Evolutionary conservation across 2,888 invertebrate genomes (phyloP), one percentile per base, ranked within the genome.

Genomic region (Habroteleia sp.): DNA sequence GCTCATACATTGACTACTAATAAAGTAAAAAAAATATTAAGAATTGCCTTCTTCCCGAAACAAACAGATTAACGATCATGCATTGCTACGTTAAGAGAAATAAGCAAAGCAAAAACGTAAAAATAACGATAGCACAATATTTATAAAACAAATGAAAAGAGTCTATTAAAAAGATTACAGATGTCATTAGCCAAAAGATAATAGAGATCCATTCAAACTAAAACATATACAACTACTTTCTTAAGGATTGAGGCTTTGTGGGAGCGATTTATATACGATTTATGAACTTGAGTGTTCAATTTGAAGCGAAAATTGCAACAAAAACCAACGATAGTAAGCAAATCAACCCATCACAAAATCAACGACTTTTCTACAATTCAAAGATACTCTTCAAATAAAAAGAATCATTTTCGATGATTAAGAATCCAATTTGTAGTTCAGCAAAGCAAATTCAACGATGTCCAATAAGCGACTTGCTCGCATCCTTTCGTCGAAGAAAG

Each of bases 171-270:
- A 35, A 35, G 1, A 13, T 11, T 31, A 3, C 6, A 17, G 1
- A 1, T 20, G 39, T 8, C 2, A 39, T 39, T 39, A 20, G 17
- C 8, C 39, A 39, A 23, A 1, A 13, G 8, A n/a, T n/a, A n/a
- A n/a, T n/a, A n/a, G n/a, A n/a, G 10, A 16, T 35, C 16, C 39
- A 56, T 41, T 31, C 29, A 23, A 56, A 39, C 35, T 46, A 37
- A 58, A 31, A 58, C 25, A 46, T 10, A 3, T 8, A 62, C 6
- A 11, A 20, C 29, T 35, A 4, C 10, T 14, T n/a, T 6, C 25
- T 29, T 16, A 44, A 65, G 27, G n/a, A 4, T 33, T 46, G 66
- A 68, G 58, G 58, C 68, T 50, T 68, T 68, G 68, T 68, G 50
- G 68, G 68, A 68, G 68, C 58, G 25, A 58, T 68, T 66, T 27